Conservation (phyloP, 2,113 vertebrate genomes). For the Pantherophis guttatus region DNA sequence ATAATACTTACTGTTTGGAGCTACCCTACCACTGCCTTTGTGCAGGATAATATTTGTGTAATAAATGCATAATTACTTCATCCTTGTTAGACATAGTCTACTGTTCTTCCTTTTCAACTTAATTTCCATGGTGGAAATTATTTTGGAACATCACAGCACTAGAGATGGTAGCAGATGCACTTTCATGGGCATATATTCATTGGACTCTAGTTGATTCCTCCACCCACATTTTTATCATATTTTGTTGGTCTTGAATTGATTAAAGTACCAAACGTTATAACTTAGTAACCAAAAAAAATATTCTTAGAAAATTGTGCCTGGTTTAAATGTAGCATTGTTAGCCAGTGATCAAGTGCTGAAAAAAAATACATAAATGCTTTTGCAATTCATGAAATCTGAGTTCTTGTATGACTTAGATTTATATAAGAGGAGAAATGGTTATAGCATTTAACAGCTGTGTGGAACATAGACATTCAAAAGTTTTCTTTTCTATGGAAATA, state of each 20-base stretch:
- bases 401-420: background rate
- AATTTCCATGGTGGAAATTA: background rate
- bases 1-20: background rate
- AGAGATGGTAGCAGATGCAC: background rate
- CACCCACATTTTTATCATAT: background rate
- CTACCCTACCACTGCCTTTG: no score
- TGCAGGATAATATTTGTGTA: background rate
- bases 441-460: background rate
- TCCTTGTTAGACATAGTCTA: background rate
- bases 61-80: background rate
- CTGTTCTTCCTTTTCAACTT: background rate
- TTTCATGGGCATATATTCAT: background rate
- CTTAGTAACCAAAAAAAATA: background rate
- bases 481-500: background rate
- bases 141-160: background rate
- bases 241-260: slow-evolving; percentile 9
- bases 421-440: background rate
- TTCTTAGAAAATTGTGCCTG: background rate
- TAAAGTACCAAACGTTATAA: background rate
- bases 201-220: background rate
- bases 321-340: background rate
- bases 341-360: background rate
- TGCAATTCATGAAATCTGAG: background rate
- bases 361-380: background rate
- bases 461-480: background rate